Evolutionary conservation across 1,140 invertebrate species (phyloP), one percentile per base, ranked within the genome.

Genomic region (Cydia strobilella): DNA sequence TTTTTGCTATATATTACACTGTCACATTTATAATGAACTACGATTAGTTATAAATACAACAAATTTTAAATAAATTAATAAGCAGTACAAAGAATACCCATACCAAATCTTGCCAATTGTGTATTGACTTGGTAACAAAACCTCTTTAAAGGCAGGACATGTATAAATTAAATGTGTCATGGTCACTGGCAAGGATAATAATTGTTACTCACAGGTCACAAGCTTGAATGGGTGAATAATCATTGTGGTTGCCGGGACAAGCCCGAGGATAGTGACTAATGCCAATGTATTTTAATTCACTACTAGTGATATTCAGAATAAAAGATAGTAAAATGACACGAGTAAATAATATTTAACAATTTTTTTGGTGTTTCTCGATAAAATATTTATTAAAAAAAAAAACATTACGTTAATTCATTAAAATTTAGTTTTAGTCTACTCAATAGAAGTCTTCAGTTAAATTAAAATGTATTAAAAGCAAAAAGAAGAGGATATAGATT

Each of bases 121-220:
- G 42, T 13, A 13, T 45, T 3, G 6, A n/a, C 35, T 39, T 39
- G 5, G 15, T 15, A 48, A 48, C 15, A 48, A 15, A 15, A n/a
- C 13, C 45, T 15, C 31, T 31, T 31, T 31, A 31, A 18, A 54
- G 15, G 51, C n/a, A 54, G 51, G 51, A 20, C 51, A 54, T n/a
- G n/a, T 18, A n/a, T 18, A n/a, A 66, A 66, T n/a, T 63, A 13
- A 66, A 66, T 27, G 9, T 25, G 27, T 31, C 63, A 66, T 15
- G 63, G 27, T 66, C 63, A 66, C 23, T 65, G 23, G 31, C 62
- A 65, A 66, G 63, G 63, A n/a, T 27, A 66, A 25, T 63, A 63
- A 66, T 66, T 66, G 27, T 66, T 35, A 66, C 25, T 66, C 27
- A 66, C 63, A 66, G 27, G 63, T 18, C 51, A 54, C 51, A 15